Evolutionary conservation across 2,797 vertebrate species (phyloP), one percentile per base, ranked within the genome.

Genomic region (Xyrichtys novacula): DNA sequence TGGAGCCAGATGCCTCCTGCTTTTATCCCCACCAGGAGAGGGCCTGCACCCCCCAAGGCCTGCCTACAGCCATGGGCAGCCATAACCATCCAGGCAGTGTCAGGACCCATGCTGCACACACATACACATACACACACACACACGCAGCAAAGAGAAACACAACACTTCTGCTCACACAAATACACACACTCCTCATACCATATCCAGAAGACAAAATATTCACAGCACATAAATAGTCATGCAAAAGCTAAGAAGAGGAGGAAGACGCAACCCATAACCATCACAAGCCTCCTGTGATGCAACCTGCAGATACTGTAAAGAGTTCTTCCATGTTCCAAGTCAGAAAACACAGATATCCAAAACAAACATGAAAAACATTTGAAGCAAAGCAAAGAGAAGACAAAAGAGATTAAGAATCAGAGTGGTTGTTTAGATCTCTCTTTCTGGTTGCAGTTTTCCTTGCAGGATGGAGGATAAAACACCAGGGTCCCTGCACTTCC

Each of bases 21-120:
- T 97, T 97, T 98, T 96, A 97, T 97, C 96, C 95, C 87, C 93
- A 89, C 94, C 95, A 97, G 95, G 95, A 96, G 94, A 94, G 94
- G 93, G 94, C 77, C 91, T 86, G 83, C 83, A 80, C 50, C 88
- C 89, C 89, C 83, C 80, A 90, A 95, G 81, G 95, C 94, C 93
- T 93, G 93, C 95, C 95, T 94, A 84, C 93, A 95, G 95, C 95
- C 95, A 96, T 93, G 88, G 95, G 95, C 95, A 94, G 95, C 95
- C 95, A 93, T 91, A 90, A 93, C 94, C 93, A 93, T 93, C 93
- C 92, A 92, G 95, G 93, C 95, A 90, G 94, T 89, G 88, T 92
- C 88, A 87, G 83, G 89, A 91, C 90, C 88, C 86, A 82, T 55
- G 44, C 65, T 74, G 65, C 71, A 55, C 63, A 68, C 53, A 67